These are phyloP conservation scores for Phenacoccus solenopsis DNA, from an alignment of 1,140 invertebrate species.

Conservation along the genomic window DNA sequence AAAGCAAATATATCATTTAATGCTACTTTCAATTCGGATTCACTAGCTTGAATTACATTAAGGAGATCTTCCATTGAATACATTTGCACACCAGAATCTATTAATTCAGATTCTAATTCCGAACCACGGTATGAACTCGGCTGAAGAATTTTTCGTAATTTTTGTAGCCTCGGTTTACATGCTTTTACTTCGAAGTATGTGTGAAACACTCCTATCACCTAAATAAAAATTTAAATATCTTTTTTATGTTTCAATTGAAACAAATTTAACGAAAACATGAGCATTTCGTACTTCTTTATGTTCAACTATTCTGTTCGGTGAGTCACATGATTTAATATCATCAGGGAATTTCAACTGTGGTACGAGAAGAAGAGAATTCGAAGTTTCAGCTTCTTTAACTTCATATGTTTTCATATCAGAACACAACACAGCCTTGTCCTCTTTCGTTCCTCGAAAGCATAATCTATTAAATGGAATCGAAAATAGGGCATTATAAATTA, in stretches of 20 bases:
- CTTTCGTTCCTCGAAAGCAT: slow-evolving; percentile 47
- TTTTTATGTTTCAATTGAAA: too few species aligned
- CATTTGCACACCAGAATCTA: slow-evolving; percentile 35
- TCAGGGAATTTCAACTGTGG: slow-evolving; percentile 47
- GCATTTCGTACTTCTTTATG: slow-evolving; percentile 10
- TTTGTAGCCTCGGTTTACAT: slow-evolving; percentile 58
- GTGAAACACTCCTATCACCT: slow-evolving; percentile 53
- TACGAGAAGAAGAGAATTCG: slow-evolving; percentile 67
- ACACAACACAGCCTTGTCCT: slow-evolving; percentile 67
- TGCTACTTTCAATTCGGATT: slow-evolving; percentile 49
- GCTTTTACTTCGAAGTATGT: slow-evolving; percentile 67
- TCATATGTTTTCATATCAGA: slow-evolving; percentile 64
- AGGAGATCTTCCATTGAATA: slow-evolving; percentile 51
- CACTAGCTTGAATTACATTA: slow-evolving; percentile 60
- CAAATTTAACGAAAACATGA: too few species aligned
- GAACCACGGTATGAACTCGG: slow-evolving; percentile 59
- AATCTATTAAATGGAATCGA: slow-evolving; percentile 32
- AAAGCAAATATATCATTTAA: slow-evolving; percentile 50
- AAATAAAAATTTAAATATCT: slow-evolving; percentile 16
- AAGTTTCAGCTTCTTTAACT: slow-evolving; percentile 73
- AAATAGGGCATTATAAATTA: too few species aligned
- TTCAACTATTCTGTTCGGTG: neutral
- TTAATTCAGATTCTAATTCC: slow-evolving; percentile 49
- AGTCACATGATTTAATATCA: slow-evolving; percentile 8
- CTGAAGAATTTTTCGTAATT: slow-evolving; percentile 52